Evolutionary conservation across 2,113 vertebrate genomes (phyloP), one percentile per base, ranked within the genome.

Genomic region (Piprites chloris): DNA sequence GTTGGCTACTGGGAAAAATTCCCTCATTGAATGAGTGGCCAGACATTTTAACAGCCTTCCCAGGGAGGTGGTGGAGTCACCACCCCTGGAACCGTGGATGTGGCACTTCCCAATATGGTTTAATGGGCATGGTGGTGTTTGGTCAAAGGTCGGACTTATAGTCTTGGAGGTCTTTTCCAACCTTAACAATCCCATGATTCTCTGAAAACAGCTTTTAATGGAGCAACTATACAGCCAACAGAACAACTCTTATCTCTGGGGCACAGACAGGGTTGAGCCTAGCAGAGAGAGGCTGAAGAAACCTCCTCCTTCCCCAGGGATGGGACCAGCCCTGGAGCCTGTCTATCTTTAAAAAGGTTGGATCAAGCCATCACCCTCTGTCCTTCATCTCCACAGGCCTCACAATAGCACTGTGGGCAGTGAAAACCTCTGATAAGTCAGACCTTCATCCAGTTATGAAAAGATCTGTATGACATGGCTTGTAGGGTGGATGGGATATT

Each of bases 401-500:
- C 58, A 49, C 33, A 62, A 14, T 9, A 39, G 11, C 42, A 47
- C 35, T 35, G 35, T 5, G 61, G 50, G 56, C 56, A 87, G 14
- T 35, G 30, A 72, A 76, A 85, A 47, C 12, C 63, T 74, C 87
- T 77, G 76, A 22, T 56, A 65, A 83, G 4, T 37, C 53, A 65
- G 41, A 68, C 7, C 55, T 65, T 86, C 58, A 66, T 17, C 63
- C 13, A 16, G 65, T 56, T 14, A 5, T 21, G 10, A 65, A 39
- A 83, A 56, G 41, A 69, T 18, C 32, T 9, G 3, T 6, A 8
- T 0, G 1, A 28, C 16, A 2, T 3, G 49, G 19, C 9, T 68
- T 11, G 26, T 23, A 33, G 17, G 65, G 41, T 12, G 33, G 49
- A 28, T 21, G 30, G 21, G 59, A 18, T 50, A 24, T 17, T 53